phyloP scores from a whole-genome alignment of 2,888 invertebrate species.

The Agrotis puta region DNA sequence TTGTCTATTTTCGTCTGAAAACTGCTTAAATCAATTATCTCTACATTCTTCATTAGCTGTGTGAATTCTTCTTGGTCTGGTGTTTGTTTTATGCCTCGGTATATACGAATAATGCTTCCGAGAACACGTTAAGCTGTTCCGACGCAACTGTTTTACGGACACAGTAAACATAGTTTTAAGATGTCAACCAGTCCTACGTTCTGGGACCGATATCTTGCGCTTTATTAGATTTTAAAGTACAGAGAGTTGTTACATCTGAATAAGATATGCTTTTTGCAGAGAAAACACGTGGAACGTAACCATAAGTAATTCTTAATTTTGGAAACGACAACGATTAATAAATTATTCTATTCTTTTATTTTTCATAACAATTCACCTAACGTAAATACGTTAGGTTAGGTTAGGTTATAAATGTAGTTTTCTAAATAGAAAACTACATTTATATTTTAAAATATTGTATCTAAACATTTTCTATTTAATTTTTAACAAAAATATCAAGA shows the following conservation, averaged over 20 bases:
- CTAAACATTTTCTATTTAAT: no score
- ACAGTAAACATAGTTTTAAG: slow-evolving; percentile 34
- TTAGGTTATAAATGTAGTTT: no score
- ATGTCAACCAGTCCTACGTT: slow-evolving; percentile 13
- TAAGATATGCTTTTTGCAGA: no score
- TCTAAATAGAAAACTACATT: no score
- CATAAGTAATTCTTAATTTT: background rate
- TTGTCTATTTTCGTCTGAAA: background rate
- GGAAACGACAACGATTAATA: no score
- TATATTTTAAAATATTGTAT: no score
- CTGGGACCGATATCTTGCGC: background rate
- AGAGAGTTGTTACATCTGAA: background rate
- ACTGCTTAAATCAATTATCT: background rate
- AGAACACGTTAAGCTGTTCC: slow-evolving; percentile 24
- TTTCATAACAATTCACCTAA: no score
- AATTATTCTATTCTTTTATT: no score
- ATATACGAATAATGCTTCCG: slow-evolving; percentile 20
- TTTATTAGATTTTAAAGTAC: slow-evolving; percentile 7
- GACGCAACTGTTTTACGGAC: slow-evolving; percentile 25
- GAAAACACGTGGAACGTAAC: background rate
- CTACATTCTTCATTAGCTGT: background rate
- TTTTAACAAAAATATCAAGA: background rate
- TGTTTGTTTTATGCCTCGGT: slow-evolving; percentile 11
- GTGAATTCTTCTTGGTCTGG: background rate
- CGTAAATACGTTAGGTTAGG: no score